Base-by-base conservation (phyloP, 2,113 vertebrate species). In the Anser cygnoides region DNA sequence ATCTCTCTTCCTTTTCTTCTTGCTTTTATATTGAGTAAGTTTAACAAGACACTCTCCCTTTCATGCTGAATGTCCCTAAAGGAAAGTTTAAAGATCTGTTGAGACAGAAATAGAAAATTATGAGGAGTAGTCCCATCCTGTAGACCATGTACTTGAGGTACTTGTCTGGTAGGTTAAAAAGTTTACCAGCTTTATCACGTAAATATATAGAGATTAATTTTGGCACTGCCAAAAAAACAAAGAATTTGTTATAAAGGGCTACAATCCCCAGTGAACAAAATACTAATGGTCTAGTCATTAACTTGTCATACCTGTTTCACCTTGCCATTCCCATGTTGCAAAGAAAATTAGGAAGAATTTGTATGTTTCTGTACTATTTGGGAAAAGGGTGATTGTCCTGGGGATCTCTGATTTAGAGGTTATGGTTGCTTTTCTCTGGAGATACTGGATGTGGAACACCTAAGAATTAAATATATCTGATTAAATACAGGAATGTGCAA, bases 351-450 rank as follows among this genome's bases (percentile, higher is more conserved):
- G 59, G 41, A 65, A 46, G 18, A 83, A 46, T 49, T 35, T 59
- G 6, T 41, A 39, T 59, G 8, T 3, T 68, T 37, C 44, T 80
- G 10, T 49, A 19, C 5, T 83, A 22, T 41, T 50, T 66, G 50
- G 55, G 23, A 73, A 87, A 79, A 76, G 8, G 19, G 21, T 58
- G 23, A 55, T 54, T 71, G 7, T 59, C 44, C 55, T 66, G 46
- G 25, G 37, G 12, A 87, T 71, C 15, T 49, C n/a, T 33, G 23
- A 73, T 82, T 89, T 49, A 31, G 5, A 74, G 20, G 44, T 87
- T 71, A 89, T n/a, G 29, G 10, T 16, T 89, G 39, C 35, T 93
- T 94, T 91, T 33, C 87, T 78, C 57, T 92, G 46, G 39, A 92
- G 57, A 35, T 26, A 49, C 23, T 75, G 52, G 28, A 49, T 68